These are phyloP conservation scores for Cochlearius cochlearius DNA, from an alignment of 2,113 vertebrate genomes.

Conservation along the genomic window DNA sequence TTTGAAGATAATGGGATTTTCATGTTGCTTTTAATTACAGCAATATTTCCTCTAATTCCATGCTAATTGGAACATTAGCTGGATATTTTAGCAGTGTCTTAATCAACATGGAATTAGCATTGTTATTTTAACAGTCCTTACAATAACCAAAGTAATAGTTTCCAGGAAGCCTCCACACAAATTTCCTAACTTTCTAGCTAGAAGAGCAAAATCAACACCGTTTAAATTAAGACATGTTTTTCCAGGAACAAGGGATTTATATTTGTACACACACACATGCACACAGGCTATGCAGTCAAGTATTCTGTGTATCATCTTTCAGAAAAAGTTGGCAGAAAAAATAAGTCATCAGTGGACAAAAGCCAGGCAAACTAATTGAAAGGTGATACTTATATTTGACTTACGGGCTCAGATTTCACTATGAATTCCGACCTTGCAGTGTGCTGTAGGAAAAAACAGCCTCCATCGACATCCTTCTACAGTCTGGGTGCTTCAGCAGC, in stretches of 20 bases:
- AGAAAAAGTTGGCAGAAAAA: not conserved
- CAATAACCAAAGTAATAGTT: not conserved
- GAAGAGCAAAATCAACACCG: not conserved
- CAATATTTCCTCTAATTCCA: not conserved
- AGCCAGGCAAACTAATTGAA: not conserved
- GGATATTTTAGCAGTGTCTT: not conserved
- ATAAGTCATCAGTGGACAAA: not conserved
- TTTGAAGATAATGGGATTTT: not conserved
- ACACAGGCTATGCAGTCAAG: not conserved
- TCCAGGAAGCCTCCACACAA: not conserved
- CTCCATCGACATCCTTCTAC: not conserved
- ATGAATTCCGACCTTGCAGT: not conserved
- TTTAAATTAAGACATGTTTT: not conserved
- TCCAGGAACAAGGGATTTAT: not conserved
- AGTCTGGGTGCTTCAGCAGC: not conserved
- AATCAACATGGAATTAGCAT: not conserved
- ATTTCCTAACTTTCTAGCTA: not conserved
- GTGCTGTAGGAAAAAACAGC: not conserved
- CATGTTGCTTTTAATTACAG: not conserved
- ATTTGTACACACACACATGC: not conserved
- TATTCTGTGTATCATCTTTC: conserved; percentile 1
- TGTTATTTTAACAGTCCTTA: not conserved
- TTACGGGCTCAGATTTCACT: not conserved
- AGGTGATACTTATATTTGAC: conserved; percentile 1
- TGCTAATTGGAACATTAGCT: not conserved